Evolutionary conservation across 2,113 vertebrate genomes (phyloP).

Genomic region (Trogon surrucura): DNA sequence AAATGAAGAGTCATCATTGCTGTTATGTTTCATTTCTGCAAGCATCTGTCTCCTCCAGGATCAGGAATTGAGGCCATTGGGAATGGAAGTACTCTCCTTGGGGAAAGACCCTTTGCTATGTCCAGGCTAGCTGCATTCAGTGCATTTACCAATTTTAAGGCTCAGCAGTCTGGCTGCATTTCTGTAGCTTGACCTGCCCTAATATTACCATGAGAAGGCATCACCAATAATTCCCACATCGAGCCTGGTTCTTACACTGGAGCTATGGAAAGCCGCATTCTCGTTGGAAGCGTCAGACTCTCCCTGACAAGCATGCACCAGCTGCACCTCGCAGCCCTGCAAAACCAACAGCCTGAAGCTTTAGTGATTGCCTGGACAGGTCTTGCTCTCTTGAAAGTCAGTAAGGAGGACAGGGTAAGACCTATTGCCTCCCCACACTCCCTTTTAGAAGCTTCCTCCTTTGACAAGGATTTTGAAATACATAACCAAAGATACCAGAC

Average conservation of each 20-base stretch:
- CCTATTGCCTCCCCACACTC: not conserved
- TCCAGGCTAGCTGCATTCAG: not conserved
- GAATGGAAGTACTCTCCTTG: not conserved
- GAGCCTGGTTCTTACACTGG: not conserved
- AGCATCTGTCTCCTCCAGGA: not conserved
- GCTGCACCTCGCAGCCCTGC: rapidly evolving
- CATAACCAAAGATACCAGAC: not conserved
- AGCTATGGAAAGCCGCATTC: rapidly evolving
- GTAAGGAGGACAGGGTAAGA: not conserved
- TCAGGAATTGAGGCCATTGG: not conserved
- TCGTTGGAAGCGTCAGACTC: not conserved
- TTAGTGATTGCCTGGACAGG: not conserved
- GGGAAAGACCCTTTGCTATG: not conserved
- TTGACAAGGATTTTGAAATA: not conserved
- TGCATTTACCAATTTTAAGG: not conserved
- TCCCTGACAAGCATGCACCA: not conserved
- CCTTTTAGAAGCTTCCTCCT: not conserved
- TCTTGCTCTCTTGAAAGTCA: not conserved
- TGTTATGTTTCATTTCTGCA: not conserved
- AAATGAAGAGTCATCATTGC: not conserved
- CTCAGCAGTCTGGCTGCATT: not conserved
- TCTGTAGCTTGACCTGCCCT: rapidly evolving
- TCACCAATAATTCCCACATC: not conserved
- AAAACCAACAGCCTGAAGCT: not conserved
- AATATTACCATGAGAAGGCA: not conserved